These are phyloP conservation scores for Cyanistes caeruleus DNA, from an alignment of 2,113 vertebrate species.

Conservation along the genomic window DNA sequence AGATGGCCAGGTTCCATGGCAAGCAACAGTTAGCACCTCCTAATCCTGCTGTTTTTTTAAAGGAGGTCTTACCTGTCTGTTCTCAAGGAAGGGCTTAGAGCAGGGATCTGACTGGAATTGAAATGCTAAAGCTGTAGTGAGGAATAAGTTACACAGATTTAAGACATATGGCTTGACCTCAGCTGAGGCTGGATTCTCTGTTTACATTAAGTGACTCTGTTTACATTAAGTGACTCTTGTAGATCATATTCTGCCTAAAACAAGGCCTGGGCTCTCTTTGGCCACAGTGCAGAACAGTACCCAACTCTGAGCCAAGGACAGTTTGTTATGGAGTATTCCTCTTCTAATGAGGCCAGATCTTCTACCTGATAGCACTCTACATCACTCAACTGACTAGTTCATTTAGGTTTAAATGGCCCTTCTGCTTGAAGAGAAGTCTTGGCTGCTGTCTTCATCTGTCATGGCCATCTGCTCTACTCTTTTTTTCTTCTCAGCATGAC, in stretches of 20 bases:
- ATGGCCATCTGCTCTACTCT: constrained; percentile 57
- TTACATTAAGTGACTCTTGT: neutral
- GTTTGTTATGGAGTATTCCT: neutral
- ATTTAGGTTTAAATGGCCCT: constrained; percentile 55
- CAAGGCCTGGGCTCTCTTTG: neutral
- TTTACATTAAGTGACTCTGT: no score
- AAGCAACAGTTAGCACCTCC: neutral
- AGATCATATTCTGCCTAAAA: neutral
- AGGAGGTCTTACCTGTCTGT: neutral
- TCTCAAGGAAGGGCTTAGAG: neutral
- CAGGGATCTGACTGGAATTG: neutral
- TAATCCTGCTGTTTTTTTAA: neutral
- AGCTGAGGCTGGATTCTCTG: neutral
- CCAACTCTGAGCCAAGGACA: neutral
- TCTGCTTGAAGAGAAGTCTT: constrained; percentile 42
- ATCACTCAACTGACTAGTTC: constrained; percentile 49
- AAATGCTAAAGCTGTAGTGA: neutral
- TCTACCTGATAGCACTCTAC: constrained; percentile 33
- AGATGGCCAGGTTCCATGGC: neutral
- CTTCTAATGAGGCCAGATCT: constrained; percentile 10
- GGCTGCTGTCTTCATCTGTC: constrained; percentile 66
- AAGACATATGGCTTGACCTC: neutral
- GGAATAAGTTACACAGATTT: neutral
- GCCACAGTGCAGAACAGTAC: neutral
- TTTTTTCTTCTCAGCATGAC: constrained; percentile 56